Percentiles rank a stretch among this genome's conserved stretches.
Conservation (phyloP, 2,888 invertebrate species). For the Philopedon plagiatum region DNA sequence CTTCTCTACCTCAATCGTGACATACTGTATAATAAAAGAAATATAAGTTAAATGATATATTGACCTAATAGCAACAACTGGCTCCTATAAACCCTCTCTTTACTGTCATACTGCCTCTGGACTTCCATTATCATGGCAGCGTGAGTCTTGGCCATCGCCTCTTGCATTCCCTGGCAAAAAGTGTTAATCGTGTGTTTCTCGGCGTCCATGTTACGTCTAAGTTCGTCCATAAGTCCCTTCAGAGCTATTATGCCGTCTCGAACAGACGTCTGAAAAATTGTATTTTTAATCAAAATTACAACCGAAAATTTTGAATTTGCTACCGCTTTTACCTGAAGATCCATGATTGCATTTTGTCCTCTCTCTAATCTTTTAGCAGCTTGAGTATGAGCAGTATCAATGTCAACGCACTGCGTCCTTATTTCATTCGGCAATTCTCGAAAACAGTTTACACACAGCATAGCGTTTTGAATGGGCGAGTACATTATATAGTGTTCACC, state of each 20-base stretch:
- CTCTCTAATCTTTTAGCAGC: slow-evolving; percentile 80
- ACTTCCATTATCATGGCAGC: slow-evolving; percentile 77
- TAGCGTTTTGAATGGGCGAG: slow-evolving; percentile 77
- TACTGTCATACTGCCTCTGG: slow-evolving; percentile 74
- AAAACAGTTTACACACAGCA: slow-evolving; percentile 84
- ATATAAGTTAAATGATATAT: slow-evolving; percentile 1
- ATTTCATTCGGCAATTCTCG: slow-evolving; percentile 78
- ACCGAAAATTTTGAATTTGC: no score
- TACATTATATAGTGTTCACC: slow-evolving; percentile 84
- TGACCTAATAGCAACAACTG: slow-evolving; percentile 65
- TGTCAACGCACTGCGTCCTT: slow-evolving; percentile 79
- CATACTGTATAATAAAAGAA: background rate
- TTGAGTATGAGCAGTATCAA: slow-evolving; percentile 82
- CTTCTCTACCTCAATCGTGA: background rate
- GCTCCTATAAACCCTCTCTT: slow-evolving; percentile 66
- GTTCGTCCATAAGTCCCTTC: slow-evolving; percentile 77
- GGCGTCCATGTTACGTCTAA: slow-evolving; percentile 75
- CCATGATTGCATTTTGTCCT: slow-evolving; percentile 70
- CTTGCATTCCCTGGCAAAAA: slow-evolving; percentile 77
- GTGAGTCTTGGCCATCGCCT: slow-evolving; percentile 78
- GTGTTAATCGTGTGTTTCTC: slow-evolving; percentile 78
- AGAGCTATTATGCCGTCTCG: slow-evolving; percentile 78
- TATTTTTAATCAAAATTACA: background rate
- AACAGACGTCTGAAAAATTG: slow-evolving; percentile 73
- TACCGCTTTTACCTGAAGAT: slow-evolving; percentile 64